phyloP scores from a whole-genome alignment of 2,113 vertebrate species.

The Clinocottus analis region DNA sequence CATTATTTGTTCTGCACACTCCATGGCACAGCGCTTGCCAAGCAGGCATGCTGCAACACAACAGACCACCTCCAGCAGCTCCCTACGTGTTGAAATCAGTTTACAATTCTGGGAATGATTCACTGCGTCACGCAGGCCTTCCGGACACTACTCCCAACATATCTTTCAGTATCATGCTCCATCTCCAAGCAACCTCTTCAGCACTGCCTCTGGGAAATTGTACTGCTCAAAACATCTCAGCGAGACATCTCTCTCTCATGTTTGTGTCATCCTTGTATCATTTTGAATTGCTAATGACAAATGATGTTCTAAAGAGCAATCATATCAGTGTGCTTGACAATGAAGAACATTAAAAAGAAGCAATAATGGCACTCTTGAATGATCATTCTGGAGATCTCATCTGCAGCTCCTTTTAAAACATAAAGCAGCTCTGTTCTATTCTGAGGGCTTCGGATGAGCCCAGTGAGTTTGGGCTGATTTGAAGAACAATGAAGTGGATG shows the following conservation, averaged over 20 bases:
- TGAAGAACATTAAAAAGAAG: conserved; percentile 52
- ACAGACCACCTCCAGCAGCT: conserved; percentile 34
- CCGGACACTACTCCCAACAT: conserved; percentile 31
- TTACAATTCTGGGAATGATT: conserved; percentile 61
- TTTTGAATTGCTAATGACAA: conserved; percentile 57
- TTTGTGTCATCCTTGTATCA: conserved; percentile 38
- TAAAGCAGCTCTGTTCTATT: conserved; percentile 68
- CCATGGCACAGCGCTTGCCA: conserved; percentile 32
- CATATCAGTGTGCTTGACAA: conserved; percentile 54
- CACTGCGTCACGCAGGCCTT: conserved; percentile 14
- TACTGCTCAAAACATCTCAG: conserved; percentile 48
- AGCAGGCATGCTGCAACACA: conserved; percentile 40
- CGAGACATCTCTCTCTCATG: conserved; percentile 41
- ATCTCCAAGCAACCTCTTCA: conserved; percentile 36
- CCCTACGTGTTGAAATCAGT: conserved; percentile 57
- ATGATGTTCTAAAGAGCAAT: conserved; percentile 51
- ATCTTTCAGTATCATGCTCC: conserved; percentile 47
- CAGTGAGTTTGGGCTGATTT: conserved; percentile 80
- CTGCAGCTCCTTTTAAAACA: conserved; percentile 48
- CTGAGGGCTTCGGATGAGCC: conserved; percentile 65
- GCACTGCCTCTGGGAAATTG: conserved; percentile 50
- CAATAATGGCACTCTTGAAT: conserved; percentile 52
- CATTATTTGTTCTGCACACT: conserved; percentile 69
- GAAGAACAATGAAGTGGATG: conserved; percentile 85
- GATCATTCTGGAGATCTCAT: conserved; percentile 67